Evolutionary conservation across 1,140 invertebrate genomes (phyloP).

Genomic region (Calephelis nemesis): DNA sequence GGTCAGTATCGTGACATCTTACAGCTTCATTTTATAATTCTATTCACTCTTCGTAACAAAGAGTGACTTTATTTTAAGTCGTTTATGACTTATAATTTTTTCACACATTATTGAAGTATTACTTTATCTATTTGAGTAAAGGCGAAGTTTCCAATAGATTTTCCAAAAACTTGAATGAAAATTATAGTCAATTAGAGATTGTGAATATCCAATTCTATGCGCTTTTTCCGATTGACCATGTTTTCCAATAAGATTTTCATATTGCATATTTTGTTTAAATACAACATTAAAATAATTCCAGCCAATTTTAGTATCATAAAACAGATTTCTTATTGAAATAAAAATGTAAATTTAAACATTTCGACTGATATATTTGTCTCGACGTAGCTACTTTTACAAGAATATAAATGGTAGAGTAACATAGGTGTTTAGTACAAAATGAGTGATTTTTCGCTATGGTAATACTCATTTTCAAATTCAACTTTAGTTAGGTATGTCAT

Average conservation of each 20-base stretch:
- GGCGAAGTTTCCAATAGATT: no score
- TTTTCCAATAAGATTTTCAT: conserved; percentile 1
- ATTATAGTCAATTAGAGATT: no score
- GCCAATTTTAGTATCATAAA: conserved; percentile 61
- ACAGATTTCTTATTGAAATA: conserved; percentile 61
- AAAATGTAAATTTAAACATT: conserved; percentile 73
- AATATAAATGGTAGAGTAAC: conserved; percentile 64
- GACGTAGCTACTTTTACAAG: conserved; percentile 69
- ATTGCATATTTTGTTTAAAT: conserved; percentile 25
- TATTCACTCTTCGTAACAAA: no score
- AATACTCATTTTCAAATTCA: conserved; percentile 32
- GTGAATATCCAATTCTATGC: background rate
- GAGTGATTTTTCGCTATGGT: conserved; percentile 34
- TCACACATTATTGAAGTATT: no score
- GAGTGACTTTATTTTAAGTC: no score
- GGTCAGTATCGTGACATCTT: no score
- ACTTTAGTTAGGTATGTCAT: conserved; percentile 21
- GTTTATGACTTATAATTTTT: no score
- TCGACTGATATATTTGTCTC: conserved; percentile 76
- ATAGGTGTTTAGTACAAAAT: conserved; percentile 76
- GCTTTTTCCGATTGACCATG: background rate
- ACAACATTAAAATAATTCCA: conserved; percentile 62
- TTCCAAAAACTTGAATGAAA: no score
- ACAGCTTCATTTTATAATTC: no score
- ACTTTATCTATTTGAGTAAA: no score